Conservation (phyloP, 2,797 vertebrate genomes). For the Morus bassanus region DNA sequence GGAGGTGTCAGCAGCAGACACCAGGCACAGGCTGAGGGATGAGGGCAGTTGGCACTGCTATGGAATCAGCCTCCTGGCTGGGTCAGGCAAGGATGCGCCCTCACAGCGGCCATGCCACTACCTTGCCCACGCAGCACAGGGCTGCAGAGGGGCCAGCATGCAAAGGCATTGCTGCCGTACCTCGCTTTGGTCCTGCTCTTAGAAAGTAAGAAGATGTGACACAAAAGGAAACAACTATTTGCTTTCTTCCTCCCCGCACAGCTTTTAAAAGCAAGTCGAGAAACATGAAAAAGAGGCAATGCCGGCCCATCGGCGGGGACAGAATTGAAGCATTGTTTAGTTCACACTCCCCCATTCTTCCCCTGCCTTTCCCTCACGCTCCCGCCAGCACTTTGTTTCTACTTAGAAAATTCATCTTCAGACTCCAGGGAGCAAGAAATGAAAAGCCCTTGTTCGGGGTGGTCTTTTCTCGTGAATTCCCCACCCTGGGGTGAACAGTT, state of each 20-base stretch:
- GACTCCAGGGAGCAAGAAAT: conserved; percentile 51
- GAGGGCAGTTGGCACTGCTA: neutral
- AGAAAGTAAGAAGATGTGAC: conserved; percentile 12
- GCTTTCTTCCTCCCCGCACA: neutral
- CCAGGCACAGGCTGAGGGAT: neutral
- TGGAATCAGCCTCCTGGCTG: neutral
- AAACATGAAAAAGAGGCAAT: conserved; percentile 34
- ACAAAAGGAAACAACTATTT: conserved; percentile 43
- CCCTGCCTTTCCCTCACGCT: neutral
- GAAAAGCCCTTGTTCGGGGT: conserved; percentile 70
- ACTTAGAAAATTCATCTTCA: conserved; percentile 28
- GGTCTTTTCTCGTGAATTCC: conserved; percentile 67
- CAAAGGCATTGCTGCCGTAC: neutral
- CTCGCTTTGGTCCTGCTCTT: conserved; percentile 17
- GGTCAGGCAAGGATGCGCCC: neutral
- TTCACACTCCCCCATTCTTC: conserved; percentile 40
- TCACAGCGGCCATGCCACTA: neutral
- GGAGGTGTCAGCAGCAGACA: neutral
- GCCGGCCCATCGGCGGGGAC: neutral
- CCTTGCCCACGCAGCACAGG: neutral
- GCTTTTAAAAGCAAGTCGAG: conserved; percentile 25
- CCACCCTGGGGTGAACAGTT: conserved; percentile 47
- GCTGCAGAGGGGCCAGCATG: neutral
- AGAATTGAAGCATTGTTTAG: conserved; percentile 46
- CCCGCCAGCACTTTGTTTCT: conserved; percentile 57